phyloP scores from a whole-genome alignment of 2,797 vertebrate genomes.

The Scomberomorus guttatus region DNA sequence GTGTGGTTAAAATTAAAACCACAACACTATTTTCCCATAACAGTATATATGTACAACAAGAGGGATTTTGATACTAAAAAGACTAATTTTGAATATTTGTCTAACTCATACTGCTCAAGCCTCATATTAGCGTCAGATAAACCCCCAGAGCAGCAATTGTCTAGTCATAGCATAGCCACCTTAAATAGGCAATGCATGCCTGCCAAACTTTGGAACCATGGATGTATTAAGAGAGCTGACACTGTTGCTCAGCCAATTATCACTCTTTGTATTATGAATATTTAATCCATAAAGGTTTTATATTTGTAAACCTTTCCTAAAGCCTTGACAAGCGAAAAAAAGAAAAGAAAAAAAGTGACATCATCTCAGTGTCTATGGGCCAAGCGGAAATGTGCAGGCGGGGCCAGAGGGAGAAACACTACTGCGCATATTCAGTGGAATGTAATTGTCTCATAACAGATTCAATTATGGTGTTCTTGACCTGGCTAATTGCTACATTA shows the following conservation, averaged over 20 bases:
- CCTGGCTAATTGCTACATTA: conserved; percentile 56
- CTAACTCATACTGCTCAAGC: neutral
- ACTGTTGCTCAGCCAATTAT: neutral
- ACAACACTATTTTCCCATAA: neutral
- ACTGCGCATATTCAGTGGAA: no score
- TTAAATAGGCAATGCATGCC: no score
- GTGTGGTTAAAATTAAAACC: neutral
- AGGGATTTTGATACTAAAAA: neutral
- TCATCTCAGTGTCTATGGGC: no score
- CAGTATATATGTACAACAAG: neutral
- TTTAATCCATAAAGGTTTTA: no score
- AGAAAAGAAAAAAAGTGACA: no score
- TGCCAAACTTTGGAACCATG: neutral
- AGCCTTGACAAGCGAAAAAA: neutral
- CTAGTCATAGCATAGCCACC: no score
- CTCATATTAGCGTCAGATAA: no score
- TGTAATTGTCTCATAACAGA: conserved; percentile 67
- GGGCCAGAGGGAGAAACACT: no score
- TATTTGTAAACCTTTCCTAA: neutral
- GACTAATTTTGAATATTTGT: neutral
- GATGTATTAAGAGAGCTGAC: no score
- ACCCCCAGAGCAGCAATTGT: no score
- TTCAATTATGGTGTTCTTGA: conserved; percentile 50
- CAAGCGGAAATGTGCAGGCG: no score
- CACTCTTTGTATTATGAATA: no score